These are phyloP conservation scores for Apostichopus californicus DNA, from an alignment of 35 echinoderm and acorn worm genomes.

Conservation along the genomic window DNA sequence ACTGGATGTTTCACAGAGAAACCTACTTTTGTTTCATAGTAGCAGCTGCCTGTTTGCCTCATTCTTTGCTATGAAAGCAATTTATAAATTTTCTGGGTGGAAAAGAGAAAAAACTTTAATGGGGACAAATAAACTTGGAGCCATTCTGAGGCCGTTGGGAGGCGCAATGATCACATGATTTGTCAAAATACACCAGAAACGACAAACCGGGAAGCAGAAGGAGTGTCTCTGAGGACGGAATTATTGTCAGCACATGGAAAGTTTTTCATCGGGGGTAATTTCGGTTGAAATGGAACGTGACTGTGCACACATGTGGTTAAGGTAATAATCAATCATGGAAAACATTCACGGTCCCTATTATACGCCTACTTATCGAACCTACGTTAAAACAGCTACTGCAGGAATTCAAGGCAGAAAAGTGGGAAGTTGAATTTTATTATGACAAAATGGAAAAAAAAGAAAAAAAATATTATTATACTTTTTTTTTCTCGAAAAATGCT, in stretches of 20 bases:
- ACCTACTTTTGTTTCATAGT: conserved; percentile 9
- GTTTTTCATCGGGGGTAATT: neutral
- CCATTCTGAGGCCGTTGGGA: conserved; percentile 46
- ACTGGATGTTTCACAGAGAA: neutral
- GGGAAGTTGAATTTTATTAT: no score
- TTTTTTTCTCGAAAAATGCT: no score
- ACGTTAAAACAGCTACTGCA: neutral
- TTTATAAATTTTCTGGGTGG: conserved; percentile 35
- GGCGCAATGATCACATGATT: conserved; percentile 9
- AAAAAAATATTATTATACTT: no score
- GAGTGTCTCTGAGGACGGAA: neutral
- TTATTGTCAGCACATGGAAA: conserved; percentile 8
- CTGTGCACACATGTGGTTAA: conserved; percentile 7
- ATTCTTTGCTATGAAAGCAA: conserved; percentile 30
- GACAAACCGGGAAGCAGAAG: neutral
- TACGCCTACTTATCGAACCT: neutral
- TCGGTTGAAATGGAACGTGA: neutral
- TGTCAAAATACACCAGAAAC: conserved; percentile 2
- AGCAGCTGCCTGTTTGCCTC: conserved; percentile 20
- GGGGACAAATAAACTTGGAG: conserved; percentile 43
- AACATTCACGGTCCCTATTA: neutral
- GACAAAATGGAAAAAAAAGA: no score
- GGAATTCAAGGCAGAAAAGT: neutral
- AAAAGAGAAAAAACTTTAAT: conserved; percentile 1
- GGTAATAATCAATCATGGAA: neutral